Evolutionary conservation across 2,888 invertebrate genomes (phyloP).

Genomic region (Lathronympha strigana): DNA sequence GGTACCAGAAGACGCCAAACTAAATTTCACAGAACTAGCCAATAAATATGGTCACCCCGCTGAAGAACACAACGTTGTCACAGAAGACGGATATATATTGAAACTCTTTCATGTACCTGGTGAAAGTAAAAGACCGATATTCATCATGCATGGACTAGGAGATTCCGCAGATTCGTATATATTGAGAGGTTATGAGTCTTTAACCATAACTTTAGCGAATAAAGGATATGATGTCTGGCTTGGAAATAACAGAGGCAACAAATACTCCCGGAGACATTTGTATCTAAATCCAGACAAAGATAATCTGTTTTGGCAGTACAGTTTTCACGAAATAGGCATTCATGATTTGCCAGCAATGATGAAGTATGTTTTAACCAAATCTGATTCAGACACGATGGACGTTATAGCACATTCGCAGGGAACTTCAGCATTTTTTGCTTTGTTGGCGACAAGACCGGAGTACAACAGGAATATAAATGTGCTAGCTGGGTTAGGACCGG

Average conservation of each 20-base stretch:
- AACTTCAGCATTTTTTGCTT: constrained; percentile 76
- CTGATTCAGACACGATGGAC: constrained; percentile 49
- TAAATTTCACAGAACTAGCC: constrained; percentile 18
- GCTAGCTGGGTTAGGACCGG: constrained; percentile 81
- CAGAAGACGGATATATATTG: constrained; percentile 33
- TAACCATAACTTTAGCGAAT: constrained; percentile 64
- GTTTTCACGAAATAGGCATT: constrained; percentile 88
- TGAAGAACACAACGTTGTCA: constrained; percentile 28
- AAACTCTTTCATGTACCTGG: constrained; percentile 31
- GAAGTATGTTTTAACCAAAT: constrained; percentile 59
- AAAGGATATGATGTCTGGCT: constrained; percentile 76
- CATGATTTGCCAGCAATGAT: constrained; percentile 87
- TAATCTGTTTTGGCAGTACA: constrained; percentile 77
- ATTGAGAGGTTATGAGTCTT: constrained; percentile 52
- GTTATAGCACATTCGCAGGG: constrained; percentile 87
- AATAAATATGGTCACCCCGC: constrained; percentile 25
- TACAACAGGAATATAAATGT: constrained; percentile 82
- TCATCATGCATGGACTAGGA: constrained; percentile 58
- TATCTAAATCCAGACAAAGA: constrained; percentile 61
- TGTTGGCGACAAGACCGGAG: constrained; percentile 77
- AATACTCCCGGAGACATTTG: constrained; percentile 81
- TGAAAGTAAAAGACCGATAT: constrained; percentile 46
- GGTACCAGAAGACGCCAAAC: constrained; percentile 29
- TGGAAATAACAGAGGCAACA: constrained; percentile 81
- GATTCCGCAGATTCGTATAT: constrained; percentile 57